phyloP scores from a whole-genome alignment of 2,113 vertebrate species.

The Lucifuga dentata region DNA sequence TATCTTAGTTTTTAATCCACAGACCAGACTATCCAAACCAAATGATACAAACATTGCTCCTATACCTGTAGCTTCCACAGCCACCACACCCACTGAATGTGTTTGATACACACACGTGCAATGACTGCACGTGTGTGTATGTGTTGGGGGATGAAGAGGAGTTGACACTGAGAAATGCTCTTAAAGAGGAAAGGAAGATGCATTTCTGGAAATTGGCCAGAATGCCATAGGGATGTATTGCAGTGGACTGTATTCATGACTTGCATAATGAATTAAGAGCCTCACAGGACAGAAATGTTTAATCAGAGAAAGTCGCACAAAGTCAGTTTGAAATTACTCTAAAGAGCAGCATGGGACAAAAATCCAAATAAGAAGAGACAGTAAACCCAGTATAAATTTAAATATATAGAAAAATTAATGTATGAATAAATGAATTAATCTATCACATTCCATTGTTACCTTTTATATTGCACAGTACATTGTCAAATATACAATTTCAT shows the following conservation, averaged over 20 bases:
- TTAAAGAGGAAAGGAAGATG: slow-evolving; percentile 23
- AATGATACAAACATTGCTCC: background rate
- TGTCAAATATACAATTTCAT: too few species aligned
- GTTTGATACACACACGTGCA: background rate
- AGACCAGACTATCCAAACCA: slow-evolving; percentile 2
- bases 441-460: too few species aligned
- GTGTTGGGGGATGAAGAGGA: background rate
- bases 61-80: slow-evolving; percentile 13
- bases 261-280: slow-evolving; percentile 15
- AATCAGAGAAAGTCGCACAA: slow-evolving; percentile 15
- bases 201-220: slow-evolving; percentile 6
- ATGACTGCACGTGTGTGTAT: background rate
- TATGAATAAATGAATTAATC: background rate
- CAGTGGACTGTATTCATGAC: slow-evolving; percentile 15
- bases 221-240: slow-evolving; percentile 13
- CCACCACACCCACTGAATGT: background rate
- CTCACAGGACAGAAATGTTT: slow-evolving; percentile 1
- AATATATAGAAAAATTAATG: background rate
- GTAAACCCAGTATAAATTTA: background rate
- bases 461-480: too few species aligned
- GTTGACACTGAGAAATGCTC: slow-evolving; percentile 48
- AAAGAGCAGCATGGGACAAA: slow-evolving; percentile 6
- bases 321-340: slow-evolving; percentile 6
- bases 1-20: slow-evolving; percentile 20
- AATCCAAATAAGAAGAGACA: slow-evolving; percentile 6